Evolutionary conservation across 2,888 invertebrate genomes (phyloP), one percentile per base, ranked within the genome.

Genomic region (Steinernema hermaphroditum): DNA sequence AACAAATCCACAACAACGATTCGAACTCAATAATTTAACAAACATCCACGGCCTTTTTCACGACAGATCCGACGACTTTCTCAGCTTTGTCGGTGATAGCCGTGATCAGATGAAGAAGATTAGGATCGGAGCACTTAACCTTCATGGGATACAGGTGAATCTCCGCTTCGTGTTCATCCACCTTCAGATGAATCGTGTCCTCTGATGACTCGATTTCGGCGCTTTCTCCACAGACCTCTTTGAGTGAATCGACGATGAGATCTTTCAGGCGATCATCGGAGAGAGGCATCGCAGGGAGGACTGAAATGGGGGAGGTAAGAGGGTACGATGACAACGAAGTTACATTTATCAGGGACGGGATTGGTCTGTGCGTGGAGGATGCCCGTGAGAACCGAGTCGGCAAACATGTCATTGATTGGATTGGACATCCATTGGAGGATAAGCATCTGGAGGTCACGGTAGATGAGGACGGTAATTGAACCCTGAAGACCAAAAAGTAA

Each of bases 371-470:
- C 93, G 87, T 93, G 92, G 82, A 97, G 90, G 46, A 96, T 90
- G 54, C 92, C 94, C 0, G 93, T 93, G 72, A 96, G 90, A 34
- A 95, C 92, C 34, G 96, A 93, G 89, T 98, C 97, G 34, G 97
- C 96, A 88, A 92, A 97, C 94, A 97, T 96, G 88, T 98, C 97
- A 86, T 94, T 92, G 62, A 96, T 92, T 0, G 97, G 96, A 86
- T 92, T 93, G 8, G 96, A 94, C 57, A 92, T 90, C 97, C 97
- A 98, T 91, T 96, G 95, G 74, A 97, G 90, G 0, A 93, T 91
- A 34, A 94, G 92, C 80, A 93, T 78, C 8, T 76, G 46, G 27
- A 49, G 78, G 70, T 29, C 72, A 44, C n/a, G 70, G 70, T 80
- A 79, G 29, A 71, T 57, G 8, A 46, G 46, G n/a, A 37, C 37